Conservation (phyloP, 2,113 vertebrate species). For the Lichenostomus cassidix region DNA sequence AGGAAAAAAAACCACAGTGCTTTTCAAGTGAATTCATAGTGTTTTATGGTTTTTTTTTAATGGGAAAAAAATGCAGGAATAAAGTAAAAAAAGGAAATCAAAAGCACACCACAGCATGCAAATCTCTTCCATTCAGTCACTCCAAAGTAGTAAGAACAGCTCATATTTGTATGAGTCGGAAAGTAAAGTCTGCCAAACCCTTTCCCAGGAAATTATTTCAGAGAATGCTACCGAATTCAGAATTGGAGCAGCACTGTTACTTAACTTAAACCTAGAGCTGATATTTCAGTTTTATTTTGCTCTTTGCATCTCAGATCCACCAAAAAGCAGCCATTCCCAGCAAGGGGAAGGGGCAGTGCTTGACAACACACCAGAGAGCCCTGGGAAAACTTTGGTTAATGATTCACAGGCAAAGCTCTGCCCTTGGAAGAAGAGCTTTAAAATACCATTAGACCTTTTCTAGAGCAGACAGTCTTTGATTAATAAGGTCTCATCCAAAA, state of each 20-base stretch:
- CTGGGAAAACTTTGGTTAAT: background rate
- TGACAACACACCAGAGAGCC: background rate
- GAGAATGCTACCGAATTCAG: background rate
- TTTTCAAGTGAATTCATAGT: background rate
- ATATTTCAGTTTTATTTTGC: background rate
- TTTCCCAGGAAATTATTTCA: conserved; percentile 25
- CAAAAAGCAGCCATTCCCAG: background rate
- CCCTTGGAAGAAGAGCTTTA: background rate
- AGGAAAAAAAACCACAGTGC: background rate
- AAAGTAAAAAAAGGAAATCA: background rate
- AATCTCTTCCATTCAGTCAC: background rate
- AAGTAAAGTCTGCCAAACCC: conserved; percentile 17
- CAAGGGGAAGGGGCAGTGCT: background rate
- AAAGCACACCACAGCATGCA: background rate
- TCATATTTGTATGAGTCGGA: background rate
- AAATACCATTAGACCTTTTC: background rate
- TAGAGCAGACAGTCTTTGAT: background rate
- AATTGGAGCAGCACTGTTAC: background rate
- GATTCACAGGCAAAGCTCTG: background rate
- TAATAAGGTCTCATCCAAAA: background rate
- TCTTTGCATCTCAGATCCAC: background rate
- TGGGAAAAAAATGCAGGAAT: background rate
- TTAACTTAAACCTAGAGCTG: background rate
- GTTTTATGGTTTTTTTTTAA: background rate
- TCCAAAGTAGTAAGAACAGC: background rate